A percentile compares a stretch with the other conserved stretches of the same genome.
Evolutionary conservation across 2,797 vertebrate species (phyloP).

Genomic region (Triplophysa bombifrons): DNA sequence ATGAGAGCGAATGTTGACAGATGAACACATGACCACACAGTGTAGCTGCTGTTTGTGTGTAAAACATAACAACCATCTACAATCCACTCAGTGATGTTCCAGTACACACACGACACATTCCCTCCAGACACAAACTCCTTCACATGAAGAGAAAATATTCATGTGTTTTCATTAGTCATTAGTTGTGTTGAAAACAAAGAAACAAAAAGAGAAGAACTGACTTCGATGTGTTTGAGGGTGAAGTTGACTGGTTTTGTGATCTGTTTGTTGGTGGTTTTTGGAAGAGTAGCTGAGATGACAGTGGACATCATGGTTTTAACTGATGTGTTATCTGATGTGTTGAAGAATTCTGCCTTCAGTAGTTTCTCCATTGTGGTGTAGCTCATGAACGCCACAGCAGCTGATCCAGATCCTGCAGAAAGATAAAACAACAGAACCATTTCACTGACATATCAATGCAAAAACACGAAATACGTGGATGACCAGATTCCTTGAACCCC

Average conservation of each 20-base stretch:
- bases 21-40: constrained; percentile 72
- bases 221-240: constrained; percentile 32
- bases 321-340: neutral
- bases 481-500: too few species aligned
- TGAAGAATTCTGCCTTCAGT: constrained; percentile 28
- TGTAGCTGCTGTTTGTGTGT: constrained; percentile 63
- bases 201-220: neutral
- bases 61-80: constrained; percentile 62
- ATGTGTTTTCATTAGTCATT: too few species aligned
- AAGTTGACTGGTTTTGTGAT: constrained; percentile 38
- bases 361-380: constrained; percentile 19
- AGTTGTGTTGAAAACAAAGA: too few species aligned
- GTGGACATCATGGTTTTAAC: constrained; percentile 3
- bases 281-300: constrained; percentile 35
- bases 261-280: constrained; percentile 3
- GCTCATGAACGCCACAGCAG: constrained; percentile 38
- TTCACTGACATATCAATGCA: too few species aligned
- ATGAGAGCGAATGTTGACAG: constrained; percentile 76
- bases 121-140: neutral
- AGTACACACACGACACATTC: constrained; percentile 71
- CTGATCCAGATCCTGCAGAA: neutral
- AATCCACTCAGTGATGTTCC: constrained; percentile 68
- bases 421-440: too few species aligned
- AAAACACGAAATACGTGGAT: too few species aligned
- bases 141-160: neutral